Evolutionary conservation across 2,113 vertebrate genomes (phyloP).

Genomic region (Phalacrocorax pelagicus): DNA sequence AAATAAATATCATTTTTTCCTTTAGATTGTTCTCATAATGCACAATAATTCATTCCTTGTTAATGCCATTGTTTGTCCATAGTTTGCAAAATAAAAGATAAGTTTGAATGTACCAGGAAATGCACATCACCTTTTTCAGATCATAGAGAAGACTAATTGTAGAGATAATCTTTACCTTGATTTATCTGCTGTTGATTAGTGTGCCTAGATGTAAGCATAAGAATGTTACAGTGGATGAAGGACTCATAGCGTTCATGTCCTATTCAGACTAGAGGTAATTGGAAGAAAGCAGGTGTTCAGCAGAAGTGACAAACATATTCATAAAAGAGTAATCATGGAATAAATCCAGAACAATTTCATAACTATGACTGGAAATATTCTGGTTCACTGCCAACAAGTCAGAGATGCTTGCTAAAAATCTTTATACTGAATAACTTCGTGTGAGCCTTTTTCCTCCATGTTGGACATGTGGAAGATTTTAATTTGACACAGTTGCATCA

Average conservation of each 20-base stretch:
- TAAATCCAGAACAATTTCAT: not conserved
- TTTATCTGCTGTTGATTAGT: not conserved
- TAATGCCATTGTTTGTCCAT: not conserved
- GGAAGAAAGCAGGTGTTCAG: not conserved
- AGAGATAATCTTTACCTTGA: not conserved
- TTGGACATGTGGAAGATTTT: not conserved
- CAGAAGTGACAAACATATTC: conserved; percentile 11
- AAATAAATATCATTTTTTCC: not conserved
- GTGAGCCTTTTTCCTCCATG: not conserved
- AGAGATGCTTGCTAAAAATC: conserved; percentile 27
- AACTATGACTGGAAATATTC: not conserved
- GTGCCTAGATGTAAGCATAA: not conserved
- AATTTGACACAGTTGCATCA: not conserved
- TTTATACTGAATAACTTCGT: not conserved
- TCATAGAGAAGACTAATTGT: not conserved
- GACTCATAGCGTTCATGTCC: not conserved
- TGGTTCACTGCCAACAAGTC: not conserved
- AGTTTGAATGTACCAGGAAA: not conserved
- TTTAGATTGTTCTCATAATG: not conserved
- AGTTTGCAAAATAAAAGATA: not conserved
- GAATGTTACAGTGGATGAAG: not conserved
- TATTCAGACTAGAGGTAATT: not conserved
- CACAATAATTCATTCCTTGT: not conserved
- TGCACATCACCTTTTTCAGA: not conserved
- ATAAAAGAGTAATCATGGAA: not conserved